Evolutionary conservation across 2,888 invertebrate genomes (phyloP).

Genomic region (Drosophila cognata): DNA sequence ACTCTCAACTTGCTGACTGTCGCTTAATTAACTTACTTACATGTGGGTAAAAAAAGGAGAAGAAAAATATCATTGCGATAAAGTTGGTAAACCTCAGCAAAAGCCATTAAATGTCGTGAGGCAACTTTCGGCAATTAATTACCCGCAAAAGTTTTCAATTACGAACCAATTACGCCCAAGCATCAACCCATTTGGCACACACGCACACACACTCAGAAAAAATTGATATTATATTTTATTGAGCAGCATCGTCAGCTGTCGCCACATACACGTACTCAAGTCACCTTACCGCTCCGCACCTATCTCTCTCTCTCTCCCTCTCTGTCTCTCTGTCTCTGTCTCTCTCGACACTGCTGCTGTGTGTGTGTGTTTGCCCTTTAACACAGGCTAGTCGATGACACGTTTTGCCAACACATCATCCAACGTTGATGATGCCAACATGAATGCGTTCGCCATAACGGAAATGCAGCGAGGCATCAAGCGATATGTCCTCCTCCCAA

Average conservation of each 20-base stretch:
- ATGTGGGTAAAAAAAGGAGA: slow-evolving; percentile 5
- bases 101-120: slow-evolving; percentile 77
- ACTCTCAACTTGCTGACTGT: slow-evolving; percentile 49
- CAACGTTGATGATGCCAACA: slow-evolving; percentile 63
- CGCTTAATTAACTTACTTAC: slow-evolving; percentile 69
- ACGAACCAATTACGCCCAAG: slow-evolving; percentile 71
- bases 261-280: slow-evolving; percentile 5
- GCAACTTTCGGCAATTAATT: slow-evolving; percentile 77
- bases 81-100: slow-evolving; percentile 65
- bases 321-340: neutral
- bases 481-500: slow-evolving; percentile 28
- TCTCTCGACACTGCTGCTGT: neutral
- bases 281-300: neutral
- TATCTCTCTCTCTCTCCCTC: neutral
- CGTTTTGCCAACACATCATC: slow-evolving; percentile 78
- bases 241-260: slow-evolving; percentile 44
- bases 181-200: slow-evolving; percentile 46
- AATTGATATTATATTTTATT: slow-evolving; percentile 61
- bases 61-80: slow-evolving; percentile 30
- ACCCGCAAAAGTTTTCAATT: slow-evolving; percentile 79
- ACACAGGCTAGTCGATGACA: slow-evolving; percentile 60
- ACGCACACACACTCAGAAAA: slow-evolving; percentile 12
- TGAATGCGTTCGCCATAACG: slow-evolving; percentile 71
- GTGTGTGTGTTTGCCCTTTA: slow-evolving; percentile 15
- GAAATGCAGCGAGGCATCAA: slow-evolving; percentile 53